Base-by-base conservation (phyloP, 2,888 invertebrate species). In the Eilema caniola region DNA sequence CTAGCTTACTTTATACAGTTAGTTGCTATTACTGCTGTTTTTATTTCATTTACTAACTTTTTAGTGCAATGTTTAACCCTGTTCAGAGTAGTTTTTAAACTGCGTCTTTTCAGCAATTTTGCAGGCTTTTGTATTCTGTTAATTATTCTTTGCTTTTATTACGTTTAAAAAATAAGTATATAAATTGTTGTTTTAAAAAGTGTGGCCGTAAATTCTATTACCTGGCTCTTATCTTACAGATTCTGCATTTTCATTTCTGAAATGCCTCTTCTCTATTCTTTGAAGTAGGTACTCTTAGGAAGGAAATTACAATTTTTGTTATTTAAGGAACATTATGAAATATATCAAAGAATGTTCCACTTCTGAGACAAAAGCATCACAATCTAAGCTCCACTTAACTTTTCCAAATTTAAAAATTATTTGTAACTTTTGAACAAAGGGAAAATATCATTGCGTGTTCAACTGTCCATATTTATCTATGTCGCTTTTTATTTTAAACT, bases 241-340 rank as follows among this genome's bases (percentile, higher is more conserved):
- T 11, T 31, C 61, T 31, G 10, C 8, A 31, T 61, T n/a, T 31
- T 61, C 31, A 28, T 61, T n/a, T 31, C 11, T 31, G 7, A 61
- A 28, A 61, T n/a, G 53, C n/a, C 61, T n/a, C 31, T 61, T 20
- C 31, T 61, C 31, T 33, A 61, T 61, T 10, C 31, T n/a, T 16
- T 61, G 61, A 28, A 61, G 61, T n/a, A n/a, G n/a, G n/a, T 11
- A 31, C 61, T 31, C n/a, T 31, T 28, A 28, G n/a, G 28, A 61
- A 61, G 61, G 61, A 61, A 61, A 61, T n/a, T 20, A 31, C 61
- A 61, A 28, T 61, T 61, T 31, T 61, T 4, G 31, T 61, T 3
- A 23, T 59, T 41, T 62, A 37, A 37, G n/a, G n/a, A 53, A n/a
- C 11, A 53, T 47, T 47, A 33, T 3, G 8, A 33, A 23, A 14